Conservation (phyloP, 2,113 vertebrate species). For the Prochilodus magdalenae region DNA sequence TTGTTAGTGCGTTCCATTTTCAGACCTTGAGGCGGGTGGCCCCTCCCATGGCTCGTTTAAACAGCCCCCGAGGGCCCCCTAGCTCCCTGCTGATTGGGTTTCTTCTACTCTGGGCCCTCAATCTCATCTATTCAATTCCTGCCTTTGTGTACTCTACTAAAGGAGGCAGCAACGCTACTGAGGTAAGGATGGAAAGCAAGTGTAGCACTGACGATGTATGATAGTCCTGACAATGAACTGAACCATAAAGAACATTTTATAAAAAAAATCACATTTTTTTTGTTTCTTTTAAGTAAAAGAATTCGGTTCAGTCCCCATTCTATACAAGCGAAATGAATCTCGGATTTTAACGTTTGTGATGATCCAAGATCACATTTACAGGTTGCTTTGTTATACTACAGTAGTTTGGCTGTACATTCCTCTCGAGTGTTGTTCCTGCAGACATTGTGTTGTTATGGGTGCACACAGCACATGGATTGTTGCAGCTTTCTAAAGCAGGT, state of each 20-base stretch:
- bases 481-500: too few relatives aligned
- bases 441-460: too few relatives aligned
- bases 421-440: too few relatives aligned
- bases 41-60: slow-evolving; percentile 32
- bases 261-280: neutral
- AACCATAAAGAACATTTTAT: too few relatives aligned
- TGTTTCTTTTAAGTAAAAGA: neutral
- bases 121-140: slow-evolving; percentile 77
- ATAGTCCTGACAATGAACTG: too few relatives aligned
- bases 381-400: too few relatives aligned
- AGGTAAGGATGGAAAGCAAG: slow-evolving; percentile 62
- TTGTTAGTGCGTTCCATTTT: slow-evolving; percentile 79
- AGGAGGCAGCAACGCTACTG: slow-evolving; percentile 72
- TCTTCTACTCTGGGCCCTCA: slow-evolving; percentile 72
- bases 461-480: too few relatives aligned
- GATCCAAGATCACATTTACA: too few relatives aligned
- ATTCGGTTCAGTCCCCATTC: too few relatives aligned
- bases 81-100: slow-evolving; percentile 61
- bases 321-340: too few relatives aligned
- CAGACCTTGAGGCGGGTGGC: slow-evolving; percentile 74
- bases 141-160: slow-evolving; percentile 75
- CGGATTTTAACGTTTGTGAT: too few relatives aligned
- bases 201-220: neutral
- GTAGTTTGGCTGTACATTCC: too few relatives aligned
- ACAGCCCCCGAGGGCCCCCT: slow-evolving; percentile 21